These are phyloP conservation scores for Pangasianodon hypophthalmus DNA, from an alignment of 2,113 vertebrate genomes.

Conservation along the genomic window DNA sequence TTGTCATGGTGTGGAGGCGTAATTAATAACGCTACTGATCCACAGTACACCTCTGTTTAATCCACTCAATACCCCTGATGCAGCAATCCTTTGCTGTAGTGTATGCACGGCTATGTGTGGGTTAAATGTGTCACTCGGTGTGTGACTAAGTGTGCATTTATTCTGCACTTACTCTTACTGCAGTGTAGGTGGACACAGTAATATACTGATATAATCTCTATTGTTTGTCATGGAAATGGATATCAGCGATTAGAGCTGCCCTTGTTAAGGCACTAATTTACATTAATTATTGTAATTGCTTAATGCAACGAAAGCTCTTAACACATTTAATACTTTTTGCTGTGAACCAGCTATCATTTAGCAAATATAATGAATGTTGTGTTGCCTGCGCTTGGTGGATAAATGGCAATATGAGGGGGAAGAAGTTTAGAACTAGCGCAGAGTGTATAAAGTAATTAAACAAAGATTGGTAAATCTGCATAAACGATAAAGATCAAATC, in stretches of 20 bases:
- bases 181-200: conserved; percentile 14
- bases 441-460: not conserved
- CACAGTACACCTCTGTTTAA: not conserved
- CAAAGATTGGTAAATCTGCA: not conserved
- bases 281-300: conserved; percentile 4
- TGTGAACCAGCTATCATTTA: not conserved
- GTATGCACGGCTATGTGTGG: not conserved
- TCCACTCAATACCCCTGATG: conserved; percentile 24
- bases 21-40: conserved; percentile 45
- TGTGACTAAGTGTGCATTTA: conserved; percentile 17
- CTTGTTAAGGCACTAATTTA: conserved; percentile 1
- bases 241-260: conserved; percentile 11
- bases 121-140: conserved; percentile 11
- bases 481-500: not conserved
- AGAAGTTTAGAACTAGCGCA: not conserved
- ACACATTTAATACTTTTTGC: not conserved
- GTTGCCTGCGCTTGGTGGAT: not conserved
- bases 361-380: not conserved
- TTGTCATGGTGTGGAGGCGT: conserved; percentile 12
- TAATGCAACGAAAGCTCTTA: conserved; percentile 9
- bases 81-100: not conserved
- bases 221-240: conserved; percentile 26
- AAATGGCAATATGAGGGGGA: not conserved
- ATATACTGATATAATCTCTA: conserved; percentile 17
- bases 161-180: not conserved